Evolutionary conservation across 2,113 vertebrate species (phyloP), one percentile per base, ranked within the genome.

Genomic region (Hemicordylus capensis): DNA sequence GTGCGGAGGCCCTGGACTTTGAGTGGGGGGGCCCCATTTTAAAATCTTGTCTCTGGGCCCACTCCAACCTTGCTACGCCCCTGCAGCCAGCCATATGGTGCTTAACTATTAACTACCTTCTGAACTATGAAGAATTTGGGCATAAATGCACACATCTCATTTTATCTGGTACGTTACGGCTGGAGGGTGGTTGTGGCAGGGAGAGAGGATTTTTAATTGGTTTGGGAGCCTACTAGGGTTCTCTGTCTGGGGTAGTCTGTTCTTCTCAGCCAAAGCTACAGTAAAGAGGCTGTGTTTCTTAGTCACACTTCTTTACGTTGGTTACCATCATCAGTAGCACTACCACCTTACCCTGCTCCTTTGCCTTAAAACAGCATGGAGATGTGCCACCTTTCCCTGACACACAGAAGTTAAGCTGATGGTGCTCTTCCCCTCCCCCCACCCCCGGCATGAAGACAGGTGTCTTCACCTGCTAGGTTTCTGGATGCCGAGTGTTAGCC

Each of bases 231-330:
- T n/a, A n/a, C 46, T n/a, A 69, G 44, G n/a, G 26, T 48, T 2
- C n/a, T 8, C 58, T 31, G 11, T 58, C 34, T 39, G 6, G 2
- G 61, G 24, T 10, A 24, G 75, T 1, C 26, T 34, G 28, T 7
- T 0, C 0, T 20, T 73, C 34, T 2, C 24, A 11, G 0, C 1
- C 31, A n/a, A 4, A 2, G 19, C 12, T 80, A 1, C 0, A 28
- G 9, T 31, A 77, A 10, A n/a, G 14, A 66, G 10, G n/a, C 34
- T 34, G n/a, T 11, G 31, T 12, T 66, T 34, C n/a, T 66, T 31
- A 34, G 31, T 66, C 34, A 10, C n/a, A 31, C 31, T 34, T 34
- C 17, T 14, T 66, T 31, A 66, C 10, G 4, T 31, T 54, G n/a
- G 51, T 54, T 17, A 54, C 63, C 28, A n/a, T 12, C 31, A 64